Evolutionary conservation across 2,113 vertebrate species (phyloP), one percentile per base, ranked within the genome.

Genomic region (Penelope pileata): DNA sequence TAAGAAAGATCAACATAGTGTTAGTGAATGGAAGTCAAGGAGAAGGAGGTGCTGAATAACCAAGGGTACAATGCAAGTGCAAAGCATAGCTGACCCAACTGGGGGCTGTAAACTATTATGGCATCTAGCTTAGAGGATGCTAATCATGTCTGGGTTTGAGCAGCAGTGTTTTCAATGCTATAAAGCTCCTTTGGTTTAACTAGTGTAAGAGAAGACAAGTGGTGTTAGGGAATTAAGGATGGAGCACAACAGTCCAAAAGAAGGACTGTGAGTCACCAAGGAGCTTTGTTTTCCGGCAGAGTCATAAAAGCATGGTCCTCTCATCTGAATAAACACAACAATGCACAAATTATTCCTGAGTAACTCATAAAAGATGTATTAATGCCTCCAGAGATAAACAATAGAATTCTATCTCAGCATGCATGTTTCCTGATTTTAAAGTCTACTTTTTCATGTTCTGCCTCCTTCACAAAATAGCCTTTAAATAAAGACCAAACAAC

Each of bases 361-460:
- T 45, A 94, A 58, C 86, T 94, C 81, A 91, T 92, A 93, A 96
- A 93, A 83, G 70, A 78, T 72, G 42, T 64, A 82, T 77, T 93
- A 93, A 84, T 79, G 48, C 72, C 51, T 68, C 51, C 27, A 54
- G 77, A 86, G 56, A 74, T 67, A 93, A 95, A 86, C 67, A 95
- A 59, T 60, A 48, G 50, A 70, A 74, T 60, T 17, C 22, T 72
- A 68, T 32, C 40, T 63, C 38, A 77, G 45, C n/a, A 29, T 51
- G 34, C 11, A 5, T 59, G 50, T 56, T 68, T 85, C 72, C 70
- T 67, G 42, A 69, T 60, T 26, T 56, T 48, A 68, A 66, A 91
- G 26, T 4, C n/a, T 75, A 6, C 1, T 51, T 87, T 92, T 79
- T 76, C 67, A n/a, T 63, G 26, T 21, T 68, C 22, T 58, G n/a